Evolutionary conservation across 2,797 vertebrate species (phyloP).

Genomic region (Enteromius thamalakanensis): DNA sequence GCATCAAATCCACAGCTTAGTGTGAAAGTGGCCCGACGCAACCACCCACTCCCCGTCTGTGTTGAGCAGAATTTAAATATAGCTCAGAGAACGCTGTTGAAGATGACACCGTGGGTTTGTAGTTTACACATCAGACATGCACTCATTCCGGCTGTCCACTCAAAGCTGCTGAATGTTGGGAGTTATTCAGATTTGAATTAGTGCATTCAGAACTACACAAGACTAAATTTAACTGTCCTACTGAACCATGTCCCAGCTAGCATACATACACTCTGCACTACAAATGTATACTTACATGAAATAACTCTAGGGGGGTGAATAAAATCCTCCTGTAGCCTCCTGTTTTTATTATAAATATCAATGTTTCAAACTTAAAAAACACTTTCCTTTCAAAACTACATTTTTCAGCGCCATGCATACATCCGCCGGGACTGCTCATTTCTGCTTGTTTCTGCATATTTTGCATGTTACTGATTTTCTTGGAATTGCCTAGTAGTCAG

Average conservation of each 20-base stretch:
- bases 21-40: slow-evolving; percentile 59
- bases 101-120: slow-evolving; percentile 27
- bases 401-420: no score
- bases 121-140: slow-evolving; percentile 21
- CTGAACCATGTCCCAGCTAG: neutral
- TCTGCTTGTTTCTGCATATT: no score
- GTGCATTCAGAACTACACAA: neutral
- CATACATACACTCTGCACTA: neutral
- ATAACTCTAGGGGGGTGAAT: no score
- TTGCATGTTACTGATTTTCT: no score
- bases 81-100: slow-evolving; percentile 55
- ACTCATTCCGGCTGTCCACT: slow-evolving; percentile 8
- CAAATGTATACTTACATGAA: neutral
- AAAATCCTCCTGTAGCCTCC: no score
- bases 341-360: no score
- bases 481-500: no score
- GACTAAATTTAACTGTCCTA: neutral
- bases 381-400: no score
- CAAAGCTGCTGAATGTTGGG: neutral
- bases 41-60: slow-evolving; percentile 62
- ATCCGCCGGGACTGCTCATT: no score
- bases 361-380: no score
- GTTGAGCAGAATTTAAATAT: slow-evolving; percentile 60
- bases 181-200: neutral
- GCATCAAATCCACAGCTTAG: slow-evolving; percentile 54